Base-by-base conservation (phyloP, 2,113 vertebrate species). In the Nothoprocta perdicaria region DNA sequence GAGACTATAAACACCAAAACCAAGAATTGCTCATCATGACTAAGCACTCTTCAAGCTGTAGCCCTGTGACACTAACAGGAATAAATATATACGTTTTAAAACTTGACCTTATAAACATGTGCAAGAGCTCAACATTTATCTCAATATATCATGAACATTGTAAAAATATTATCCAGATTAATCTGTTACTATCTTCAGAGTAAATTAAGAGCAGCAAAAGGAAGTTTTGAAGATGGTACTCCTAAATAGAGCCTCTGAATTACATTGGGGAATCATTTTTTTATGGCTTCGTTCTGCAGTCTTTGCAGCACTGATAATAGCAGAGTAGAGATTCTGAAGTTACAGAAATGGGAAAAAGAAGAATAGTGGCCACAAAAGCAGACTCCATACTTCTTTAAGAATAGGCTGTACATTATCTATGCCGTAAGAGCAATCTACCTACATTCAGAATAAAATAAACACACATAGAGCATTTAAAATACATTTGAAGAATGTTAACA, bases 51-150 rank as follows among this genome's bases (percentile, higher is more conserved):
- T 92, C 81, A 93, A 86, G 69, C 63, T 41, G 50, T 50, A 80
- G 63, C 80, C 83, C 82, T 76, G 33, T 80, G 74, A 88, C 86
- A 88, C 67, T 66, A 94, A 55, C 12, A 84, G 71, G 33, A 94
- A 92, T 93, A 96, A 95, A 93, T 92, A 86, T 50, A 73, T 74
- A 82, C 55, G 45, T 74, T 87, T 72, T 60, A 92, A 84, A 95
- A 86, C 67, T 86, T 85, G 81, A 94, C 72, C 45, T 82, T 76
- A 71, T 90, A 90, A 94, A 93, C 86, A 81, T 8, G 4, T 63
- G 55, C 63, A 93, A 94, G 84, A 89, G 38, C 86, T 74, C 31
- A 41, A 21, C 86, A 76, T 87, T 93, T 90, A 90, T 93, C 86
- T 93, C 68, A 82, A 71, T 85, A 46, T 10, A 38, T 73, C 55